These are phyloP conservation scores for Aphis gossypii DNA, from an alignment of 1,140 invertebrate species.

Conservation along the genomic window DNA sequence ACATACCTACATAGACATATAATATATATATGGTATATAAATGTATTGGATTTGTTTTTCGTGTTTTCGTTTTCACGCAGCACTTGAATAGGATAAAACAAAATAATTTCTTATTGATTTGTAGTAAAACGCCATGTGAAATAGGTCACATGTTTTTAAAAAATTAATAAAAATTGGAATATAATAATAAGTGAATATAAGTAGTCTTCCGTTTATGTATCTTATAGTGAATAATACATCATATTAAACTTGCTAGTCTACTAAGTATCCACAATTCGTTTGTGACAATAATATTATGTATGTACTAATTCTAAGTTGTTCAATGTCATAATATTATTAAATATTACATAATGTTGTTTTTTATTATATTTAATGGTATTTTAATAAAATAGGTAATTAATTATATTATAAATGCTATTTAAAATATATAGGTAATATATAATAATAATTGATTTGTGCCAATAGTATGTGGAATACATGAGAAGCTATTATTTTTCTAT, in stretches of 20 bases:
- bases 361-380: neutral
- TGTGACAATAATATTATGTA: neutral
- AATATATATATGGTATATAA: neutral
- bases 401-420: neutral
- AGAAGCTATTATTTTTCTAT: neutral
- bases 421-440: neutral
- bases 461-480: neutral
- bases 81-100: neutral
- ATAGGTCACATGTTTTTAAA: neutral
- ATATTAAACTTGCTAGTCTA: neutral
- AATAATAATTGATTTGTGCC: neutral
- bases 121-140: neutral
- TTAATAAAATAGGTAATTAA: neutral
- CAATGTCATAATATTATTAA: neutral
- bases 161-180: neutral
- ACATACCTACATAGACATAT: neutral
- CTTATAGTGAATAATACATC: neutral
- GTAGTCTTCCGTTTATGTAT: neutral
- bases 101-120: neutral
- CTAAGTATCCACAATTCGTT: neutral
- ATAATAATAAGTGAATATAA: neutral
- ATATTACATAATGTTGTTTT: neutral
- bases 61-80: neutral
- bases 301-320: neutral
- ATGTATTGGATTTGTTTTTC: constrained; percentile 5